phyloP scores from a whole-genome alignment of 2,113 vertebrate genomes.

The Myodes glareolus region DNA sequence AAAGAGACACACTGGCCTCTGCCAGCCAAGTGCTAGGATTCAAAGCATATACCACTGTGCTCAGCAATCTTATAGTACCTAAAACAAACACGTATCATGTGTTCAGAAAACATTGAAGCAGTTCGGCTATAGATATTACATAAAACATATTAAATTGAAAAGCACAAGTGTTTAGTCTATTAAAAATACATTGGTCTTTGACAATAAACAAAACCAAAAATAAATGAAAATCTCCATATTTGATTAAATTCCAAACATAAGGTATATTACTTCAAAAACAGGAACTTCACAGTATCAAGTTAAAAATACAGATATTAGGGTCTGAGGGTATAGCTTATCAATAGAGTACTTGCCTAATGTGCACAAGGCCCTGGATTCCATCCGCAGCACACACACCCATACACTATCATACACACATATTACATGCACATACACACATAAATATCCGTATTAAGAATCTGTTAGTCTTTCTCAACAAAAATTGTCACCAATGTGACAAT shows the following conservation, averaged over 20 bases:
- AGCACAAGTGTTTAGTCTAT: slow-evolving; percentile 46
- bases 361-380: not conserved
- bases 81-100: slow-evolving; percentile 42
- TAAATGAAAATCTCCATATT: slow-evolving; percentile 35
- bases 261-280: not conserved
- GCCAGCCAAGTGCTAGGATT: not conserved
- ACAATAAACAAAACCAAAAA: slow-evolving; percentile 67
- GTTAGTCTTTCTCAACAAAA: slow-evolving; percentile 48
- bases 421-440: too few species aligned
- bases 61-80: not conserved
- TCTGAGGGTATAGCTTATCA: not conserved
- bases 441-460: not conserved
- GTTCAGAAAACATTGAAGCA: slow-evolving; percentile 1
- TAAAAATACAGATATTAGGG: not conserved
- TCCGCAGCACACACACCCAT: not conserved
- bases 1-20: not conserved
- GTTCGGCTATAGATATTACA: slow-evolving; percentile 44
- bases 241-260: slow-evolving; percentile 45
- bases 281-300: not conserved
- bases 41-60: not conserved
- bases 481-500: slow-evolving; percentile 40
- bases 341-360: not conserved
- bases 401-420: not conserved
- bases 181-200: slow-evolving; percentile 16
- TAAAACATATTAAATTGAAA: not conserved